Conservation (phyloP, 2,888 invertebrate genomes). For the Drosophila recens region DNA sequence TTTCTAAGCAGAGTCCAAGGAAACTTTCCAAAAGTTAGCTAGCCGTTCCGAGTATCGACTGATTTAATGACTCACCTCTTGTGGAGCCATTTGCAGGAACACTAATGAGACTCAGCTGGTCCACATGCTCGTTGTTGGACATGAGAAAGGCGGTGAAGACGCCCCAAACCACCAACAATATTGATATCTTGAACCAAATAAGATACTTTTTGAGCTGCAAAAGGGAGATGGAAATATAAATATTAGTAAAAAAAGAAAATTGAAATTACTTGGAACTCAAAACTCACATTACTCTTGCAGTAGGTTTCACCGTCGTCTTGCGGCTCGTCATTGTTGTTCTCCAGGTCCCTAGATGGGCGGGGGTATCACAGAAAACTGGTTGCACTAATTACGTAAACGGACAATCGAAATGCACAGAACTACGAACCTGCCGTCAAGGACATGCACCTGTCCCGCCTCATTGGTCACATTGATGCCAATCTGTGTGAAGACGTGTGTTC, state of each 20-base stretch:
- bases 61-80: slow-evolving; percentile 52
- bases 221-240: not conserved
- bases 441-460: slow-evolving; percentile 84
- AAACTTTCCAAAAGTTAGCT: too few relatives aligned
- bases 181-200: slow-evolving; percentile 85
- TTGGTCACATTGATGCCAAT: slow-evolving; percentile 85
- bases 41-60: too few relatives aligned
- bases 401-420: slow-evolving; percentile 66
- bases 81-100: slow-evolving; percentile 84
- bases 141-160: slow-evolving; percentile 89
- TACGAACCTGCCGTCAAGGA: slow-evolving; percentile 82
- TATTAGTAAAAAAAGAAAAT: not conserved
- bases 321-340: slow-evolving; percentile 83
- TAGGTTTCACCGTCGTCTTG: slow-evolving; percentile 80
- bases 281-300: slow-evolving; percentile 65
- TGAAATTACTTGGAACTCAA: not conserved
- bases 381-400: slow-evolving; percentile 81
- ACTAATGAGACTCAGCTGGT: slow-evolving; percentile 88
- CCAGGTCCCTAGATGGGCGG: slow-evolving; percentile 74
- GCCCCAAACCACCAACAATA: slow-evolving; percentile 88
- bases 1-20: too few relatives aligned
- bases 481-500: slow-evolving; percentile 69
- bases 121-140: slow-evolving; percentile 89
- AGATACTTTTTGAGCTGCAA: slow-evolving; percentile 79
- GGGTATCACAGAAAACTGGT: slow-evolving; percentile 79